Percentiles rank a stretch among this genome's conserved stretches.
Evolutionary conservation across 2,113 vertebrate genomes (phyloP).

Genomic region (Menidia beryllina): DNA sequence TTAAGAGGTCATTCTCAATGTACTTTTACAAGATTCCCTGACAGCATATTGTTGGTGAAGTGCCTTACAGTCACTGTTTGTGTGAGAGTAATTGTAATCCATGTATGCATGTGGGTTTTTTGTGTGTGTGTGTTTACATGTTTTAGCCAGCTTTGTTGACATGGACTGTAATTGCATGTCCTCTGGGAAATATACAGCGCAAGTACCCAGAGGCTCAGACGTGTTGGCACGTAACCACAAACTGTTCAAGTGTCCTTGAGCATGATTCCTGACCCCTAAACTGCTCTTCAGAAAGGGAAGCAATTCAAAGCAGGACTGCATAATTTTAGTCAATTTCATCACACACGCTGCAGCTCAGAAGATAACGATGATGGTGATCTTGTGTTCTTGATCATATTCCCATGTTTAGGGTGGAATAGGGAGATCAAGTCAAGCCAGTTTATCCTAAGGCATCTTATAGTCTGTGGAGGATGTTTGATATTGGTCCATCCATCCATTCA

Average conservation of each 20-base stretch:
- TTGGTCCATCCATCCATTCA: not conserved
- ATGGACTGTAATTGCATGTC: constrained; percentile 26
- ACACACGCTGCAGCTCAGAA: not conserved
- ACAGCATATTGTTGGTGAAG: not conserved
- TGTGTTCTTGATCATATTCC: not conserved
- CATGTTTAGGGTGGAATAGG: not conserved
- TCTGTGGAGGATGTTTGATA: not conserved
- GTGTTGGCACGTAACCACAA: constrained; percentile 47
- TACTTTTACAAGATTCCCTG: constrained; percentile 4
- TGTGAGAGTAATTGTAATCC: not conserved
- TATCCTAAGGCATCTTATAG: not conserved
- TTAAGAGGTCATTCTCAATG: constrained; percentile 13
- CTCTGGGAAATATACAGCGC: constrained; percentile 17
- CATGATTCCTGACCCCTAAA: constrained; percentile 36
- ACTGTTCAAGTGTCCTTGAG: constrained; percentile 56
- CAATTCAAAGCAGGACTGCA: constrained; percentile 1
- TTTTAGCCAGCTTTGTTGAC: constrained; percentile 15
- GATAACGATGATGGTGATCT: not conserved
- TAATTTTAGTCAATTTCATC: not conserved
- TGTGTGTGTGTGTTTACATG: not conserved
- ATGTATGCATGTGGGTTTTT: not conserved
- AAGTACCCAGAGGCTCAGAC: constrained; percentile 31
- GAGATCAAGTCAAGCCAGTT: not conserved
- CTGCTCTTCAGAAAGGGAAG: constrained; percentile 11
- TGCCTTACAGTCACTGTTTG: not conserved